These are phyloP conservation scores for Hypomecis punctinalis DNA, from an alignment of 2,888 invertebrate genomes.

Conservation along the genomic window DNA sequence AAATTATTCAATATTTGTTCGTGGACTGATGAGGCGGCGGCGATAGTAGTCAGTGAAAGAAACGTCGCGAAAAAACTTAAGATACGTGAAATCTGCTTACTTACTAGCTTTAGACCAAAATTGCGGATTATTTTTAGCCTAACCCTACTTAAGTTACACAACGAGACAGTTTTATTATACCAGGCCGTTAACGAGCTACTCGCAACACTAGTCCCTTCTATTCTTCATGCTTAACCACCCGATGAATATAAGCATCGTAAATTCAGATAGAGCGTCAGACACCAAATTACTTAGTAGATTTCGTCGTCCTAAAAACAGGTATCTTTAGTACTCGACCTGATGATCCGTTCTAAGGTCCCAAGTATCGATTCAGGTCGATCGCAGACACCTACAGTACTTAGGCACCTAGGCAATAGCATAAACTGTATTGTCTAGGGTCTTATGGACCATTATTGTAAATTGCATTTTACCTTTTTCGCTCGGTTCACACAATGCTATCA, in stretches of 20 bases:
- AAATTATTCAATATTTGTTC: too few relatives aligned
- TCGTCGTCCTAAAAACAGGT: conserved; percentile 20
- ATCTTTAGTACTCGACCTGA: conserved; percentile 18
- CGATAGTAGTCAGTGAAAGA: too few relatives aligned
- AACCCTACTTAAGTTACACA: too few relatives aligned
- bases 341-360: conserved; percentile 27
- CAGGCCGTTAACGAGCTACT: too few relatives aligned
- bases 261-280: conserved; percentile 15
- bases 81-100: too few relatives aligned
- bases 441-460: conserved; percentile 23
- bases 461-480: conserved; percentile 21
- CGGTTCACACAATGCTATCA: neutral
- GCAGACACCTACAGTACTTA: conserved; percentile 22
- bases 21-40: too few relatives aligned
- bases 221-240: neutral
- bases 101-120: too few relatives aligned
- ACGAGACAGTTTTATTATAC: too few relatives aligned
- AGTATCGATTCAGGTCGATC: conserved; percentile 24
- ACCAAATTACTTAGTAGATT: conserved; percentile 26
- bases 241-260: conserved; percentile 6
- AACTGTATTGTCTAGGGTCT: conserved; percentile 26
- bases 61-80: too few relatives aligned
- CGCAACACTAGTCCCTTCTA: too few relatives aligned
- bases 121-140: too few relatives aligned
- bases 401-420: conserved; percentile 21